Base-by-base conservation (phyloP, 2,113 vertebrate genomes). In the Rutilus rutilus region DNA sequence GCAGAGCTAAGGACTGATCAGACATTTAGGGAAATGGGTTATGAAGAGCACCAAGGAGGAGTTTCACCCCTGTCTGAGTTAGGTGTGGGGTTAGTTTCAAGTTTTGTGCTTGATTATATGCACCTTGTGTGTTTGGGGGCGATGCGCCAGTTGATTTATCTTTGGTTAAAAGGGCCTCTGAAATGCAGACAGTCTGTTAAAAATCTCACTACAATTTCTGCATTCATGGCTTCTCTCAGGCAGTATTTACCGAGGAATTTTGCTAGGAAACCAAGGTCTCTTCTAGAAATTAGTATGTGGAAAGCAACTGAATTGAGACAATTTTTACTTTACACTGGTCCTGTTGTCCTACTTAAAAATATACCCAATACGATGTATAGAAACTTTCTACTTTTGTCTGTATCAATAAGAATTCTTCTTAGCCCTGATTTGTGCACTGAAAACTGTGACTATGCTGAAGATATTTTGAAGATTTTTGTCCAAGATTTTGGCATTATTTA, bases 61-160 rank as follows among this genome's bases (percentile, higher is more conserved):
- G 67, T 74, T 3, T 75, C 67, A 9, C 86, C 75, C 0, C 54
- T 82, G 2, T 21, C 11, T 52, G 52, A 87, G 69, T 50, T 82
- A 30, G 69, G 59, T 4, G 39, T 78, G 45, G 75, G 19, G 5
- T 65, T 86, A 59, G 45, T 85, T 33, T 21, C 59, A 27, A 52
- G 74, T 65, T 87, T 84, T 78, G 74, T 78, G 17, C 60, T 83
- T 15, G 80, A 84, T 17, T 77, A 78, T 23, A 69, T 87, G 73
- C 86, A 87, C 42, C 10, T 83, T 65, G 62, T 76, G 47, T 84
- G 86, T 36, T 84, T 87, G 27, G 57, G 47, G 3, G 12, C 1
- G 4, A 50, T 50, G 47, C 12, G 11, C 11, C 11, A 4, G 47
- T 1, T 86, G n/a, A 71, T 86, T 36, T 42, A 10, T 75, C 25